A percentile compares a stretch with the other conserved stretches of the same genome.
Evolutionary conservation across 2,888 invertebrate species (phyloP).

Genomic region (Crossocerus cetratus): DNA sequence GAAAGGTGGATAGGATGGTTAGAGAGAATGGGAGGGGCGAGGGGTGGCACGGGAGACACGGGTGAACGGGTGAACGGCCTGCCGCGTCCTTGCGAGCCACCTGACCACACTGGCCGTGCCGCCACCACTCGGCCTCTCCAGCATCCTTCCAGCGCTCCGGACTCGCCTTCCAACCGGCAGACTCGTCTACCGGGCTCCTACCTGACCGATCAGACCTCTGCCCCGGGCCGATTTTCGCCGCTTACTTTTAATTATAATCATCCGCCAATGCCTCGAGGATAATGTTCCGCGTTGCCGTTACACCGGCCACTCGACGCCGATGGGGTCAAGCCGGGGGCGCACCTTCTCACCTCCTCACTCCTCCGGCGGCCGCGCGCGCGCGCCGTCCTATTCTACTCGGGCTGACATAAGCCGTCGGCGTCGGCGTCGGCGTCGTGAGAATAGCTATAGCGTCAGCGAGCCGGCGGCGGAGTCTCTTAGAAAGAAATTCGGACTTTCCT

Average conservation of each 20-base stretch:
- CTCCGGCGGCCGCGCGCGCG: too few species aligned
- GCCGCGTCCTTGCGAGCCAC: constrained; percentile 77
- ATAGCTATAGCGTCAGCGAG: too few species aligned
- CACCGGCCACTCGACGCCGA: constrained; percentile 11
- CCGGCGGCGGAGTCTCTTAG: too few species aligned
- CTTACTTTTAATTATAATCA: too few species aligned
- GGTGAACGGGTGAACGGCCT: constrained; percentile 74
- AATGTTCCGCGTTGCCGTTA: too few species aligned
- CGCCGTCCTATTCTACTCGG: too few species aligned
- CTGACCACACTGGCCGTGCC: constrained; percentile 74
- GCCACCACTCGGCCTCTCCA: constrained; percentile 72
- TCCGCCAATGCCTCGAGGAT: too few species aligned
- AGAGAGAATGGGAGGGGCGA: constrained; percentile 18
- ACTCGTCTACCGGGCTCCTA: constrained; percentile 60
- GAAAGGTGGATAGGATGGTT: constrained; percentile 14
- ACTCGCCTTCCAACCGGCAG: constrained; percentile 62
- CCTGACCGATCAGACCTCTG: constrained; percentile 60
- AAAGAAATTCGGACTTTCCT: too few species aligned
- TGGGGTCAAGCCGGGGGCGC: not conserved
- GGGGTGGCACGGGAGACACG: constrained; percentile 40
- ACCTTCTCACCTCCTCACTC: not conserved
- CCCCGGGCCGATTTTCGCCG: constrained; percentile 37
- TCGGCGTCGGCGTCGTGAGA: too few species aligned
- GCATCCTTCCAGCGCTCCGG: constrained; percentile 65
- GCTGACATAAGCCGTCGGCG: too few species aligned